A percentile compares a stretch with the other conserved stretches of the same genome.
These are phyloP conservation scores for Mustela nigripes DNA, from an alignment of 2,113 vertebrate species.

Conservation along the genomic window DNA sequence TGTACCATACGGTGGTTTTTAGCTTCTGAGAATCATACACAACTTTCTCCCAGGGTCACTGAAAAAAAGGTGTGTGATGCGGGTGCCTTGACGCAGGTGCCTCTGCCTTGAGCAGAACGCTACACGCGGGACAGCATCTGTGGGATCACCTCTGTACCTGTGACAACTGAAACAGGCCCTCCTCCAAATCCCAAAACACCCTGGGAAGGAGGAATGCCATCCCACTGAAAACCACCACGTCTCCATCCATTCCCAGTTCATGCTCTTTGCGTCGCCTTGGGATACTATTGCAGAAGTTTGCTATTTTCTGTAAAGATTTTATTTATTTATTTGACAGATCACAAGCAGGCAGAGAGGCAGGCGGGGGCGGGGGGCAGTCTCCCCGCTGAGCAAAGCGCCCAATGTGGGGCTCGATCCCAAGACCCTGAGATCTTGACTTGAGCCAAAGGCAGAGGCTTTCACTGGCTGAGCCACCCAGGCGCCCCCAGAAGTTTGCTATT, in stretches of 20 bases:
- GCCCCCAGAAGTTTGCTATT: background rate
- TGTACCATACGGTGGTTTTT: background rate
- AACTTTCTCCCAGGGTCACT: background rate
- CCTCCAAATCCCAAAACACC: too few species aligned
- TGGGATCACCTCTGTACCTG: accelerated
- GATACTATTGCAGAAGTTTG: too few species aligned
- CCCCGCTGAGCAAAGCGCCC: too few species aligned
- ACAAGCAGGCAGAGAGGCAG: too few species aligned
- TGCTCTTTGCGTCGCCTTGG: background rate
- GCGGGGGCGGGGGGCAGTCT: too few species aligned
- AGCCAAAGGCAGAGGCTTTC: too few species aligned
- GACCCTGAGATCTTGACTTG: too few species aligned
- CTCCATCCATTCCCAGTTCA: accelerated
- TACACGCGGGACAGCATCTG: accelerated
- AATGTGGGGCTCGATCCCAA: too few species aligned
- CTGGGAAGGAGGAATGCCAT: accelerated
- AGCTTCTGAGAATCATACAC: accelerated
- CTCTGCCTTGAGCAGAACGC: background rate
- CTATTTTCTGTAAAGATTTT: too few species aligned
- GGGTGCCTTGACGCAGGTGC: too few species aligned
- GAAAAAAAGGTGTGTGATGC: accelerated
- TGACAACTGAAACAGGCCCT: background rate
- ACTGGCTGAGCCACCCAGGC: too few species aligned
- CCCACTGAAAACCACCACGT: accelerated
- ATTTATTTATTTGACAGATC: too few species aligned